These are phyloP conservation scores for Geophilus truncorum DNA, from an alignment of 2,888 invertebrate genomes.

Conservation along the genomic window DNA sequence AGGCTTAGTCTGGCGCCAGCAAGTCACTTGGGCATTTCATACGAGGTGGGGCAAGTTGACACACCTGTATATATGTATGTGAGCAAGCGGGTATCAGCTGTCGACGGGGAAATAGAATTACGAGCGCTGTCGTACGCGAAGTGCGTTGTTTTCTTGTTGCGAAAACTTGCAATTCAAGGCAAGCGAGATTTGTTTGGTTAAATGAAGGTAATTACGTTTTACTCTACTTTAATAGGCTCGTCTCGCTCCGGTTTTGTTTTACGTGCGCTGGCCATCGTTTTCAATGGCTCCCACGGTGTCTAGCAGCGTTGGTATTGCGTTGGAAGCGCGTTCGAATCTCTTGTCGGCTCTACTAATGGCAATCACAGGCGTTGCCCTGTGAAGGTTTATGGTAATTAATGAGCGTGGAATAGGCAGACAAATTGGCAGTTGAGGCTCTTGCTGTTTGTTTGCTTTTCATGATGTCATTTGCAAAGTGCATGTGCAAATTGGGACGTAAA, in stretches of 20 bases:
- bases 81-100: not conserved
- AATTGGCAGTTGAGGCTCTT: constrained; percentile 18
- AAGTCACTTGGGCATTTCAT: constrained; percentile 2
- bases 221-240: not conserved
- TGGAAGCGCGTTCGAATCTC: constrained; percentile 3
- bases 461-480: constrained; percentile 17
- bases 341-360: not conserved
- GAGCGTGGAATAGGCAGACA: constrained; percentile 21
- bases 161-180: not conserved
- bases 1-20: constrained; percentile 12
- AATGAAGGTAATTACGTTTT: not conserved
- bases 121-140: not conserved
- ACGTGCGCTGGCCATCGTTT: not conserved
- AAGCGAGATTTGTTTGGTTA: not conserved
- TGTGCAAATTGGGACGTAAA: not conserved
- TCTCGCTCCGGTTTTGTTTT: not conserved
- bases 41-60: constrained; percentile 20
- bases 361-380: constrained; percentile 21
- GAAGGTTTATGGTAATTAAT: constrained; percentile 24
- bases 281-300: constrained; percentile 13
- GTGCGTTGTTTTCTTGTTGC: not conserved
- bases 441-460: constrained; percentile 8
- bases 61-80: constrained; percentile 8
- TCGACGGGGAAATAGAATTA: not conserved
- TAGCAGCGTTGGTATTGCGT: not conserved